These are phyloP conservation scores for Taenioides sp. DNA, from an alignment of 2,797 vertebrate species.

Conservation along the genomic window DNA sequence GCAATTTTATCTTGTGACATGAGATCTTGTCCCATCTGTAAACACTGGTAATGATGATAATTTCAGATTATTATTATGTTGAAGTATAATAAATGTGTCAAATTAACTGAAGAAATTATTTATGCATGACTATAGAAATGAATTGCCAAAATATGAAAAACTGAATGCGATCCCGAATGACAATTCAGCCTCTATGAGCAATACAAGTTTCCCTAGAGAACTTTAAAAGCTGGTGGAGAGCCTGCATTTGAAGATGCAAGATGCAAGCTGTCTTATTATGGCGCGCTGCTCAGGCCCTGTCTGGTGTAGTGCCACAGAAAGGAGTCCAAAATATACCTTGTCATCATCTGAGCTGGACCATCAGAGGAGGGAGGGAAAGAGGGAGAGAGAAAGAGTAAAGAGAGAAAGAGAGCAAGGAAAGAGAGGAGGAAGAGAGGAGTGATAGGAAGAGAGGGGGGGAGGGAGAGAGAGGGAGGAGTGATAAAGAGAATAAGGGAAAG, in stretches of 20 bases:
- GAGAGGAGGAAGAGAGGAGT: constrained; percentile 29
- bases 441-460: not conserved
- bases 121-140: not conserved
- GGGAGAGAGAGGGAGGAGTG: constrained; percentile 30
- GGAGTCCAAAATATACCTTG: constrained; percentile 63
- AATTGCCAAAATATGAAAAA: not conserved
- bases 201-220: constrained; percentile 1
- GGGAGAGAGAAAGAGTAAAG: not conserved
- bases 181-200: not conserved
- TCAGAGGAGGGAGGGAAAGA: constrained; percentile 30
- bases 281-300: constrained; percentile 17
- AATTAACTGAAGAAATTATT: not conserved
- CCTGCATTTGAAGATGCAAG: constrained; percentile 16
- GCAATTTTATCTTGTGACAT: too few species aligned
- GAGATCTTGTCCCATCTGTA: not conserved
- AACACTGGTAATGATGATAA: not conserved
- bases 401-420: constrained; percentile 44
- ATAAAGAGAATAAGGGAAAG: constrained; percentile 22
- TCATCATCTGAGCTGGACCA: constrained; percentile 54
- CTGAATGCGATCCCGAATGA: not conserved
- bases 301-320: constrained; percentile 34
- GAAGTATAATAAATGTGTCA: not conserved
- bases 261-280: constrained; percentile 34
- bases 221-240: constrained; percentile 14
- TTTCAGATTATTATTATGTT: not conserved